Base-by-base conservation (phyloP, 2,113 vertebrate genomes). In the Notothenia coriiceps region DNA sequence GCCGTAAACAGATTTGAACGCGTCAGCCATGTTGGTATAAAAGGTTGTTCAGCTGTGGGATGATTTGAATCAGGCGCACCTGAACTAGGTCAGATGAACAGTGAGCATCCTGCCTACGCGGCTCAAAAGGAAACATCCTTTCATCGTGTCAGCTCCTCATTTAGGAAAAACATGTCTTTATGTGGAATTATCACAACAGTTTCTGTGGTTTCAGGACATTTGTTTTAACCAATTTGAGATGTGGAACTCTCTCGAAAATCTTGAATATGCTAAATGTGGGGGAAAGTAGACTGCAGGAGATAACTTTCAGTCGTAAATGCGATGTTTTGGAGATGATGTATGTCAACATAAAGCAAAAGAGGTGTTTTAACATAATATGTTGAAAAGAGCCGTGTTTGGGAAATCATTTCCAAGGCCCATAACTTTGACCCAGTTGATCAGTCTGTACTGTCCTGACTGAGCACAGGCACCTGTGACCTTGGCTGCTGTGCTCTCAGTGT, bases 11-110 rank as follows among this genome's bases (percentile, higher is more conserved):
- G n/a, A 15, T 6, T 15, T n/a, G 22, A 15, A 29, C 22, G 3
- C 40, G 5, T 49, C 51, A 35, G 17, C 51, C 51, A 15, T n/a
- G 52, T 17, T 18, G 20, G 49, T 2, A 52, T 46, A 15, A n/a
- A 49, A 9, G 29, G 29, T 14, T 54, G 35, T 64, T n/a, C 25
- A 40, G 73, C 74, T 67, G 33, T 29, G 50, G 10, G 61, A 55
- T 13, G 2, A 40, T 57, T 57, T 29, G 43, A 59, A 76, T 57
- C 61, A 12, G 65, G n/a, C 52, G 1, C 63, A 77, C 74, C 74
- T 50, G 64, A 68, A 77, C 29, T 67, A 13, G 74, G 54, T 51
- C 64, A 67, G 47, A 49, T 51, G 52, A 67, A 17, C 51, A 22
- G 52, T 22, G 12, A 49, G 51, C 43, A 4, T 57, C 73, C 62